Evolutionary conservation across 1,140 invertebrate genomes (phyloP).

Genomic region (Globodera rostochiensis): DNA sequence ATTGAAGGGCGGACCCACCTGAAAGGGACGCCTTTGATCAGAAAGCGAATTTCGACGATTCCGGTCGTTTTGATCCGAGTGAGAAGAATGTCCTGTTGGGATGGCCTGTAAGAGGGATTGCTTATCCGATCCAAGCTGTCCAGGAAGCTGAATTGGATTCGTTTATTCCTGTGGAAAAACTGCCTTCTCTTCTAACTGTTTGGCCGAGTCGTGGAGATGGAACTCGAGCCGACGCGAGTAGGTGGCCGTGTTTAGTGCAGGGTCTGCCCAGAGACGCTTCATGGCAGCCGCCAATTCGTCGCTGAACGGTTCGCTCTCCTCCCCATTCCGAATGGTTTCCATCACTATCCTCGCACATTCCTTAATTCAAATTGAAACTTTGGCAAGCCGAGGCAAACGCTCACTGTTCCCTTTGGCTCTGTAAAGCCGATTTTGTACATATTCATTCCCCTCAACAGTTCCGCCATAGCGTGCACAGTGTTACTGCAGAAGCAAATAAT

Average conservation of each 20-base stretch:
- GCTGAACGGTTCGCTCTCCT: conserved; percentile 51
- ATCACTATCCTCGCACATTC: conserved; percentile 53
- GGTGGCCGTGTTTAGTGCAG: conserved; percentile 43
- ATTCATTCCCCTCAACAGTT: conserved; percentile 51
- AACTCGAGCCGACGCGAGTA: conserved; percentile 53
- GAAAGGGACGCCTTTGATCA: conserved; percentile 58
- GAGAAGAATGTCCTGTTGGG: conserved; percentile 93
- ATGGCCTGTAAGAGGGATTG: conserved; percentile 85
- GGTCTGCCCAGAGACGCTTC: conserved; percentile 55
- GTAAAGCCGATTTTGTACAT: conserved; percentile 51
- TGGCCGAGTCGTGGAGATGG: conserved; percentile 60
- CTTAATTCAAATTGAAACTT: conserved; percentile 29
- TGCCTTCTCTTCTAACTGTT: conserved; percentile 43
- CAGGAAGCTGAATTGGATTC: conserved; percentile 50
- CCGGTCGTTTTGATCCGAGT: conserved; percentile 90
- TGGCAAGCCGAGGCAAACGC: background rate
- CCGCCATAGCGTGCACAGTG: conserved; percentile 57
- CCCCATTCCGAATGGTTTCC: conserved; percentile 48
- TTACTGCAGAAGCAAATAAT: conserved; percentile 37
- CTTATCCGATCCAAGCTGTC: conserved; percentile 93
- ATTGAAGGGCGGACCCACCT: conserved; percentile 35
- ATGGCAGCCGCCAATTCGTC: conserved; percentile 51
- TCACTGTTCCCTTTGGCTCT: conserved; percentile 41
- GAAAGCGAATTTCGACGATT: conserved; percentile 90
- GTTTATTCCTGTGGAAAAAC: background rate